These are phyloP conservation scores for Melipona bicolor DNA, from an alignment of 2,888 invertebrate species.

Conservation along the genomic window DNA sequence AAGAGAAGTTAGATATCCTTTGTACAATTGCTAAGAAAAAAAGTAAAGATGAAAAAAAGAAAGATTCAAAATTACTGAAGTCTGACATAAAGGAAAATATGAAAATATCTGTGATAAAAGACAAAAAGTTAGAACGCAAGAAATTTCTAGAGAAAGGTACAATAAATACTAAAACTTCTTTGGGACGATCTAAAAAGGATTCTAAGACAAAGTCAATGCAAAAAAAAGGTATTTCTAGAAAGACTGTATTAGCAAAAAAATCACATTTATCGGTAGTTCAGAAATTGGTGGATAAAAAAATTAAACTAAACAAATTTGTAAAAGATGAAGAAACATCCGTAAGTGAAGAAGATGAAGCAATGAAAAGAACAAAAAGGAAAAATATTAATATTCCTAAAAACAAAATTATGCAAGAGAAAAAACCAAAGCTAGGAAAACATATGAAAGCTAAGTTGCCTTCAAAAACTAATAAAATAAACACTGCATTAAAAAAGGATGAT, in stretches of 20 bases:
- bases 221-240: slow-evolving; percentile 76
- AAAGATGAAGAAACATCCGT: slow-evolving; percentile 67
- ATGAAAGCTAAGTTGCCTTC: slow-evolving; percentile 78
- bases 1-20: slow-evolving; percentile 65
- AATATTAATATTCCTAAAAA: slow-evolving; percentile 66
- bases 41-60: slow-evolving; percentile 78
- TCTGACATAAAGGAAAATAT: slow-evolving; percentile 74
- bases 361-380: slow-evolving; percentile 77
- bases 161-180: slow-evolving; percentile 52
- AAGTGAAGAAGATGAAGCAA: slow-evolving; percentile 66
- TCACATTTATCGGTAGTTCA: slow-evolving; percentile 77
- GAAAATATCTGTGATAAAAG: slow-evolving; percentile 76
- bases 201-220: slow-evolving; percentile 72
- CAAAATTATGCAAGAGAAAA: slow-evolving; percentile 76
- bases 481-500: slow-evolving; percentile 75
- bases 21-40: slow-evolving; percentile 71
- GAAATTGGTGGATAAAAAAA: slow-evolving; percentile 80
- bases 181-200: slow-evolving; percentile 73
- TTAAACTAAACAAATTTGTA: slow-evolving; percentile 79
- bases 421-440: slow-evolving; percentile 79
- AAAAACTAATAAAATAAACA: slow-evolving; percentile 75
- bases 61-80: slow-evolving; percentile 76
- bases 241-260: slow-evolving; percentile 78
- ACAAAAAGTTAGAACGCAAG: slow-evolving; percentile 80
- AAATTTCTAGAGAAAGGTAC: slow-evolving; percentile 76